Evolutionary conservation across 2,113 vertebrate species (phyloP).

Genomic region (Osmerus mordax): DNA sequence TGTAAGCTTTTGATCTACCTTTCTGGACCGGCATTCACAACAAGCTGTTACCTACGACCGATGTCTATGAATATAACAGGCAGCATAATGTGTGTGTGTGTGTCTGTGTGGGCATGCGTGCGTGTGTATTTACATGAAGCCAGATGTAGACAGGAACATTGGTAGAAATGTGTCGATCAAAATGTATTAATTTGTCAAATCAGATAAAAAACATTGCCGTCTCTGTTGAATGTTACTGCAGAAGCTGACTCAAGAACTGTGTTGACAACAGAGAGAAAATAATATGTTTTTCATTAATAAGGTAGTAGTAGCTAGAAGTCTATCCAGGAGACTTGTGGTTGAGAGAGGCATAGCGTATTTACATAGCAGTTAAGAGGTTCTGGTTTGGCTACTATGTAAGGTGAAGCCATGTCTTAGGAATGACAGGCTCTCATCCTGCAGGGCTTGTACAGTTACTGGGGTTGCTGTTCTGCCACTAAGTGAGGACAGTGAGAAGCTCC

Average conservation of each 20-base stretch:
- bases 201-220: too few relatives aligned
- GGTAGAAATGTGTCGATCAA: too few relatives aligned
- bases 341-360: conserved; percentile 39
- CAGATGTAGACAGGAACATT: too few relatives aligned
- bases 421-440: background rate
- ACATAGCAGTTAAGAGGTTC: conserved; percentile 47
- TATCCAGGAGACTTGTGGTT: conserved; percentile 55
- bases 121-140: too few relatives aligned
- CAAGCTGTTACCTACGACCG: background rate
- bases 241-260: too few relatives aligned
- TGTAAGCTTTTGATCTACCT: conserved; percentile 11
- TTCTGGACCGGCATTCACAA: conserved; percentile 2
- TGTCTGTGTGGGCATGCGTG: too few relatives aligned
- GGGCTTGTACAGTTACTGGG: background rate
- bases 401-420: conserved; percentile 53
- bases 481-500: background rate
- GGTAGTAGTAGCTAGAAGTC: conserved; percentile 32
- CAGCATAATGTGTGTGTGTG: background rate
- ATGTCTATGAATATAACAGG: background rate
- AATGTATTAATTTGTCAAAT: too few relatives aligned
- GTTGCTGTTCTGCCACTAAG: conserved; percentile 9
- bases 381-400: conserved; percentile 57
- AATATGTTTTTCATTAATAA: conserved; percentile 41
- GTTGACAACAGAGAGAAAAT: background rate
- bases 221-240: too few relatives aligned